phyloP scores from a whole-genome alignment of 2,888 invertebrate genomes.

The Netelia melanura region DNA sequence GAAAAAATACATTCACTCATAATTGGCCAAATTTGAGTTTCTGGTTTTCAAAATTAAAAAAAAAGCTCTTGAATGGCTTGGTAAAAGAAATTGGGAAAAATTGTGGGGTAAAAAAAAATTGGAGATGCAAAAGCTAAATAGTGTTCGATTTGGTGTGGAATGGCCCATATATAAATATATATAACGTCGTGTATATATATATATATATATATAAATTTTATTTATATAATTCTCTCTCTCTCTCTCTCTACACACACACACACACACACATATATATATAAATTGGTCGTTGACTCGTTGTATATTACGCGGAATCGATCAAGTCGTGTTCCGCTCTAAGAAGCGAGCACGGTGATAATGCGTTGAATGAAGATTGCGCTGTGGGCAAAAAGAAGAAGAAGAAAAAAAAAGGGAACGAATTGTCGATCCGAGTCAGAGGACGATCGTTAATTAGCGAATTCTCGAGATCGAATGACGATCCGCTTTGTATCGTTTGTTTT shows the following conservation, averaged over 20 bases:
- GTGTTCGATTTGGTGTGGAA: too few species aligned
- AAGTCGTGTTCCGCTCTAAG: conserved; percentile 24
- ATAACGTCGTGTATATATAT: too few species aligned
- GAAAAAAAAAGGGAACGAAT: conserved; percentile 9
- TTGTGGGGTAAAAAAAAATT: not conserved
- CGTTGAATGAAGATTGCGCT: conserved; percentile 47
- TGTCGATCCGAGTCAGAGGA: not conserved
- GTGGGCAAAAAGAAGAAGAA: conserved; percentile 1
- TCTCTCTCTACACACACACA: too few species aligned
- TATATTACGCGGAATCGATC: conserved; percentile 58
- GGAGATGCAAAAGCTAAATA: too few species aligned
- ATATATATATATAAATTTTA: too few species aligned
- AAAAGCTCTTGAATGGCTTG: too few species aligned
- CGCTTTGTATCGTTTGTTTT: not conserved
- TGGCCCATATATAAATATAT: not conserved
- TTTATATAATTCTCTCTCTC: too few species aligned
- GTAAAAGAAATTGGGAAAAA: too few species aligned
- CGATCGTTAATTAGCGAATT: conserved; percentile 52
- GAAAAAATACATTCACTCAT: too few species aligned
- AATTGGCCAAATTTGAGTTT: too few species aligned
- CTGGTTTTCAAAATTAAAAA: too few species aligned
- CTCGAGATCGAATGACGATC: not conserved
- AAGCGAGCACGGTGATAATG: conserved; percentile 30
- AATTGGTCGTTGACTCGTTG: conserved; percentile 38
- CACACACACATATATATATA: not conserved